These are phyloP conservation scores for Papilio polytes DNA, from an alignment of 1,140 invertebrate genomes.

Conservation along the genomic window DNA sequence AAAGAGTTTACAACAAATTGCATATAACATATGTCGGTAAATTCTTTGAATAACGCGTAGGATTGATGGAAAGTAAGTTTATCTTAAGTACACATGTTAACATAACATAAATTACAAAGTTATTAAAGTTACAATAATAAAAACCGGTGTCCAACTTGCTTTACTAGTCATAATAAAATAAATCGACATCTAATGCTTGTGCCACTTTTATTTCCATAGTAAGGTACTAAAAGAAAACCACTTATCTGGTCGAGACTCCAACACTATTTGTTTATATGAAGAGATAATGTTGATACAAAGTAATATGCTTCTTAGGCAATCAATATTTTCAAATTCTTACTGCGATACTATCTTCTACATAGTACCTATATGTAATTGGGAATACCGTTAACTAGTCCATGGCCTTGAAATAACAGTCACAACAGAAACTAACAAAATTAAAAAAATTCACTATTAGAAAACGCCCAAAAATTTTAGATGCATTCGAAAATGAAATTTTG, in stretches of 20 bases:
- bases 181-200: constrained; percentile 41
- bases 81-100: constrained; percentile 3
- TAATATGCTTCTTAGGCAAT: not conserved
- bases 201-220: constrained; percentile 52
- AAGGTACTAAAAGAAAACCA: constrained; percentile 45
- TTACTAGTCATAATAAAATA: constrained; percentile 56
- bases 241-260: constrained; percentile 53
- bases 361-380: not conserved
- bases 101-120: not conserved
- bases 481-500: constrained; percentile 11
- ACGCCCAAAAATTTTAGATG: not conserved
- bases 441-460: not conserved
- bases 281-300: constrained; percentile 48
- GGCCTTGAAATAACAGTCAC: not conserved
- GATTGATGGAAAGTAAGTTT: not conserved
- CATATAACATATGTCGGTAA: no score
- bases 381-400: not conserved
- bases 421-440: not conserved
- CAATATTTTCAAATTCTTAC: not conserved
- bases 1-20: no score
- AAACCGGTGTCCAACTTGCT: constrained; percentile 16
- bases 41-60: not conserved
- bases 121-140: constrained; percentile 38
- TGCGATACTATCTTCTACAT: no score
- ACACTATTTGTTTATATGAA: constrained; percentile 56